Conservation (phyloP, 2,797 vertebrate species). For the Martes flavigula region DNA sequence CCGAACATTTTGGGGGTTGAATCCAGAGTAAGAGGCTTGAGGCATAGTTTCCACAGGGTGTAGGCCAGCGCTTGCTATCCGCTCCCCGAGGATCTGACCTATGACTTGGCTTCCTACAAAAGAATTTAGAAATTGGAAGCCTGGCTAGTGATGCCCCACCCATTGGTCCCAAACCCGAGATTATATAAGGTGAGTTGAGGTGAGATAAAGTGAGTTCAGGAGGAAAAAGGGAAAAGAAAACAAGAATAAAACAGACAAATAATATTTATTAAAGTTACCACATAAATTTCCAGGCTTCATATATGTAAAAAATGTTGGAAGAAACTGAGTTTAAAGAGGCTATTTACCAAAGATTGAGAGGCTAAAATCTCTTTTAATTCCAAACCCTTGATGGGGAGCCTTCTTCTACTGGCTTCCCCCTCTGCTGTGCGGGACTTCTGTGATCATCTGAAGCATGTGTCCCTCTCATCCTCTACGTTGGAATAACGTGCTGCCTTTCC, state of each 20-base stretch:
- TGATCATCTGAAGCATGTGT: rapidly evolving
- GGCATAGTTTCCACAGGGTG: neutral
- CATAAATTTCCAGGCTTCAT: neutral
- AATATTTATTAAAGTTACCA: neutral
- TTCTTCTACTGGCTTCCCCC: neutral
- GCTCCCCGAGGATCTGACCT: neutral
- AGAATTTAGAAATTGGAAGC: neutral
- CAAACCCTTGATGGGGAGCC: neutral
- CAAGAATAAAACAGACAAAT: neutral
- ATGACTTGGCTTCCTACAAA: neutral
- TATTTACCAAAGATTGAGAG: neutral
- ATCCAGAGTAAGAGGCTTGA: neutral
- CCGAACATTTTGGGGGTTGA: neutral
- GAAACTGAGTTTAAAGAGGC: neutral
- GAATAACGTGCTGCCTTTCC: rapidly evolving
- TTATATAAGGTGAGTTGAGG: neutral
- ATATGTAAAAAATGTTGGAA: neutral
- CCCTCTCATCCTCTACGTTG: no score
- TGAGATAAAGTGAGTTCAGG: neutral
- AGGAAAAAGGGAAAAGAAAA: neutral
- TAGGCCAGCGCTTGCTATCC: neutral
- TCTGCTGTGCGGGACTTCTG: neutral
- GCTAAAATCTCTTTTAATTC: neutral
- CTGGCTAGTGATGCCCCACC: neutral
- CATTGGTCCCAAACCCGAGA: neutral